Evolutionary conservation across 2,888 invertebrate genomes (phyloP), one percentile per base, ranked within the genome.

Genomic region (Urechis unicinctus): DNA sequence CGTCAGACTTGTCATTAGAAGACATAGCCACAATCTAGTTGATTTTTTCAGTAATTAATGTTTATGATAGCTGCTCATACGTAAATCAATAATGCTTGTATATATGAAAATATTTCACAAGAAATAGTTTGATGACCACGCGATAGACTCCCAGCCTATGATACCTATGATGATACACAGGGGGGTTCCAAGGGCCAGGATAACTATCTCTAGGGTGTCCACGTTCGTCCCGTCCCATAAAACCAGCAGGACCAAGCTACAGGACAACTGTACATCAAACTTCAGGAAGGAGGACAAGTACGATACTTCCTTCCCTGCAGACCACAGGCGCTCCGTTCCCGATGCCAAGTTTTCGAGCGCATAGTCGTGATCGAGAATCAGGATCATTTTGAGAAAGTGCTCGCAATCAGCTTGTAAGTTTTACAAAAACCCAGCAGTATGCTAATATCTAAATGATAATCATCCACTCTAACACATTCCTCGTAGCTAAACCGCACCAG

Each of bases 221-320:
- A 71, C 26, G 2, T 60, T 44, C 2, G 66, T 67, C 1, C 72
- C 73, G 44, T 73, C 61, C 30, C 63, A 61, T 56, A 75, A 53
- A 0, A 67, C 68, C 41, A 75, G 59, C 4, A 72, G 55, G 0
- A 73, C 68, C 57, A 75, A 66, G 57, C 73, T 75, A 2, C 28
- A 46, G 21, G 44, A 21, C 28, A 46, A 45, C 45, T 76, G 75
- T 24, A 75, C 57, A 61, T 76, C 75, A 68, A 76, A 74, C 57
- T 72, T 73, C 46, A 75, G 63, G 44, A 72, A 61, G 54, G 71
- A 71, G 25, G 70, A 68, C 61, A 71, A 75, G 41, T 71, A 62
- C n/a, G 70, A 65, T 3, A 69, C 69, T 55, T 72, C 68, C 53
- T 9, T 13, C 6, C 6, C 17, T 13, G 17, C 9, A 36, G 9